Base-by-base conservation (phyloP, 2,888 invertebrate species). In the Trisateles emortualis region DNA sequence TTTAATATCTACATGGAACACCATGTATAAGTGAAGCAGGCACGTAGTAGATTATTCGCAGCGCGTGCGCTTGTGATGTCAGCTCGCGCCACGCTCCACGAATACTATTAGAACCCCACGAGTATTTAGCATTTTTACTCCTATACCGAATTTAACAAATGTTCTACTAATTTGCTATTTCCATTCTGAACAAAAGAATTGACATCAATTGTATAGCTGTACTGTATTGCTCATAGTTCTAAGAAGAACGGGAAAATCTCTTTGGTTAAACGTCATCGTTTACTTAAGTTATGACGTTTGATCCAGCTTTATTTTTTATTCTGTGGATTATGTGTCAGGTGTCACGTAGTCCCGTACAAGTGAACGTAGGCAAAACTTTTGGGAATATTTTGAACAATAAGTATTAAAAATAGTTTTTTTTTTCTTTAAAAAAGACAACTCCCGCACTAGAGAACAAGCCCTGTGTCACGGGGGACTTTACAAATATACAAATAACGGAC, bases 41-140 rank as follows among this genome's bases (percentile, higher is more conserved):
- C 65, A 59, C 68, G 64, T 69, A 62, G 76, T 74, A 82, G 69
- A 52, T 79, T 85, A 90, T 91, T 80, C 90, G 79, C 64, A 60
- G 80, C 88, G 90, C 90, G 90, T 89, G 85, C 88, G 83, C 84
- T 65, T 81, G 79, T 58, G 71, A 84, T 81, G 85, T 66, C 72
- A 56, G 60, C 65, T 40, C 50, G 76, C 68, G 75, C 74, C 59
- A 58, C 74, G 74, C 76, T 79, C 74, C 76, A 73, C 78, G 90
- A 84, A 90, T 89, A 83, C 64, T 64, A 86, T 87, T 86, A 85
- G 19, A 14, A 29, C 33, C 16, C 47, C 46, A 14, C 40, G 29
- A 16, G 11, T 36, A 45, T 38, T 47, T 47, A 42, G 47, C 33
- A 35, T 40, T 60, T 62, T 11, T 17, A 38, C 17, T 49, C 32